These are phyloP conservation scores for Odocoileus hemionus DNA, from an alignment of 2,113 vertebrate genomes.

Conservation along the genomic window DNA sequence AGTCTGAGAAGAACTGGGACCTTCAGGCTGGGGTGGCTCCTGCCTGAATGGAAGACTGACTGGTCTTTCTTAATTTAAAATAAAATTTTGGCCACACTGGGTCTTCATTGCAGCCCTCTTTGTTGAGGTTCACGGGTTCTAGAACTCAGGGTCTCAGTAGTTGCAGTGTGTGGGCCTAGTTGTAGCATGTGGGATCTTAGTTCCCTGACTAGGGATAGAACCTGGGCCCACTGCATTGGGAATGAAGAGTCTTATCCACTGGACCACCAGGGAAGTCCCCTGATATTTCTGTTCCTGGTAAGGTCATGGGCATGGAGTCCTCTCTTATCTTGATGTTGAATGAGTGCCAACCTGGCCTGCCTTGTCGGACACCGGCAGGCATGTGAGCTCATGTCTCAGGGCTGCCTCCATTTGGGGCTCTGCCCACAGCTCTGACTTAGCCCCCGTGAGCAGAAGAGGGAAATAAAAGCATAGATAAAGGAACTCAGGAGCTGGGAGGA, in stretches of 20 bases:
- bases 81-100: not conserved
- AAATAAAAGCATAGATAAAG: not conserved
- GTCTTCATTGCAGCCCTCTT: not conserved
- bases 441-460: not conserved
- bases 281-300: not conserved
- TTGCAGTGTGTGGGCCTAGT: not conserved
- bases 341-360: not conserved
- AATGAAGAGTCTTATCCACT: not conserved
- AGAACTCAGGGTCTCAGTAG: not conserved
- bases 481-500: not conserved
- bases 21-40: not conserved
- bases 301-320: not conserved
- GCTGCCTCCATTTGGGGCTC: not conserved
- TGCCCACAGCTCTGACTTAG: accelerated
- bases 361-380: not conserved
- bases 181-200: not conserved
- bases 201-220: not conserved
- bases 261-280: not conserved
- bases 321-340: not conserved
- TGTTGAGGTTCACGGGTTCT: not conserved
- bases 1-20: not conserved
- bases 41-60: not conserved
- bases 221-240: not conserved
- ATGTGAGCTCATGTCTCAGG: not conserved
- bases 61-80: not conserved